Conservation (phyloP, 2,888 invertebrate species). For the Tetranychus piercei region DNA sequence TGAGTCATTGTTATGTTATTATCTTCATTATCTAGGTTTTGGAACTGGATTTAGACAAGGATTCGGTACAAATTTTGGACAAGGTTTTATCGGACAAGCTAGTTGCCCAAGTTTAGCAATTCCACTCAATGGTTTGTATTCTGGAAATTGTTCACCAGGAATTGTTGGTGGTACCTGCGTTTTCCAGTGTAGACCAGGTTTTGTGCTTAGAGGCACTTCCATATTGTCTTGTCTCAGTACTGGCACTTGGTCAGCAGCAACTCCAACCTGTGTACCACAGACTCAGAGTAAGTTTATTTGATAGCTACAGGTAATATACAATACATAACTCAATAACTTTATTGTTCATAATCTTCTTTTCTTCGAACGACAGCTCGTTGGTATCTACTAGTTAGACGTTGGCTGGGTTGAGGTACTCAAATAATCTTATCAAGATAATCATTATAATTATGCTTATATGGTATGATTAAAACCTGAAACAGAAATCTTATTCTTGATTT, state of each 20-base stretch:
- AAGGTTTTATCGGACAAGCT: background rate
- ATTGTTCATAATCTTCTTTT: background rate
- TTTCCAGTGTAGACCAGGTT: constrained; percentile 4
- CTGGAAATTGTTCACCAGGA: constrained; percentile 4
- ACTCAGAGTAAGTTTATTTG: background rate
- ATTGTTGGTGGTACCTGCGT: constrained; percentile 2
- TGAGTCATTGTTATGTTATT: background rate
- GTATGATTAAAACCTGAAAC: too few relatives aligned
- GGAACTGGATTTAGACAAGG: too few relatives aligned
- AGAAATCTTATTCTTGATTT: too few relatives aligned
- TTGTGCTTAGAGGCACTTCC: background rate
- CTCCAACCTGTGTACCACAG: background rate
- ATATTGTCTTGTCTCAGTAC: constrained; percentile 3
- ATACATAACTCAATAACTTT: background rate
- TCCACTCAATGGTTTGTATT: constrained; percentile 4
- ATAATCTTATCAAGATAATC: background rate
- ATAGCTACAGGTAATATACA: too few relatives aligned
- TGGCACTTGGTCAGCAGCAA: constrained; percentile 9
- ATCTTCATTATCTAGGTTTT: too few relatives aligned
- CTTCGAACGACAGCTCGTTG: background rate
- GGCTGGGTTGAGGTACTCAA: background rate
- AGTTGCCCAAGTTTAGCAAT: background rate
- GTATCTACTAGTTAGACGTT: background rate
- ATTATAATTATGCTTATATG: too few relatives aligned
- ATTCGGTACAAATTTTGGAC: background rate